These are phyloP conservation scores for Rhinophrynus dorsalis DNA, from an alignment of 2,797 vertebrate genomes.

Conservation along the genomic window DNA sequence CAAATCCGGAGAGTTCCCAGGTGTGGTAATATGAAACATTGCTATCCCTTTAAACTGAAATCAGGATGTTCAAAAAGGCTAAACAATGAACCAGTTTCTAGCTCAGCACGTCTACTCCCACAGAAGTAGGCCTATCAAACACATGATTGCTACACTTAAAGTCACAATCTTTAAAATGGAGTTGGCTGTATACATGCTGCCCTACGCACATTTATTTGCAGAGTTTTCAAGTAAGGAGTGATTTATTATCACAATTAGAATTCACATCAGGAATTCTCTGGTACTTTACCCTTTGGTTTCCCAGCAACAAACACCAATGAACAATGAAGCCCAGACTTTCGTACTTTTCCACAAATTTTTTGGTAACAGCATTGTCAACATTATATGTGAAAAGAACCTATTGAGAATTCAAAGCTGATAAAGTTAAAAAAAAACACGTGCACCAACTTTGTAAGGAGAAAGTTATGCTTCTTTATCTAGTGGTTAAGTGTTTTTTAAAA, in stretches of 20 bases:
- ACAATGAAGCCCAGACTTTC: constrained; percentile 21
- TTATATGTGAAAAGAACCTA: not conserved
- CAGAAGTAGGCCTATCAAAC: too few relatives aligned
- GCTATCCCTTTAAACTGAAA: too few relatives aligned
- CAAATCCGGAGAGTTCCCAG: too few relatives aligned
- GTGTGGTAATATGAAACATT: too few relatives aligned
- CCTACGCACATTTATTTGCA: too few relatives aligned
- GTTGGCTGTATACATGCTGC: too few relatives aligned
- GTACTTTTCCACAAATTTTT: constrained; percentile 34
- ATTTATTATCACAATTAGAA: constrained; percentile 28
- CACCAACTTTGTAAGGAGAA: not conserved
- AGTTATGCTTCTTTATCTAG: not conserved
- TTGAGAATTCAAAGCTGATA: constrained; percentile 12
- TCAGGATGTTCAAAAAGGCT: too few relatives aligned
- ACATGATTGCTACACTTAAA: too few relatives aligned
- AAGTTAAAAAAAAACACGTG: constrained; percentile 17
- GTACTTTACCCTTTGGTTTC: constrained; percentile 17
- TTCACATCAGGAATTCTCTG: constrained; percentile 29
- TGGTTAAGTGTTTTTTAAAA: not conserved
- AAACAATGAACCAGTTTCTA: too few relatives aligned
- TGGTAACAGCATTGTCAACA: constrained; percentile 9
- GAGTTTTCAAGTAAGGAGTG: not conserved
- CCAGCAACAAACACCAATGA: constrained; percentile 23
- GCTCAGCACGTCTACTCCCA: too few relatives aligned
- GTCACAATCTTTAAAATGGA: too few relatives aligned